Conservation (phyloP, 1,140 invertebrate species). For the Psix sp. region DNA sequence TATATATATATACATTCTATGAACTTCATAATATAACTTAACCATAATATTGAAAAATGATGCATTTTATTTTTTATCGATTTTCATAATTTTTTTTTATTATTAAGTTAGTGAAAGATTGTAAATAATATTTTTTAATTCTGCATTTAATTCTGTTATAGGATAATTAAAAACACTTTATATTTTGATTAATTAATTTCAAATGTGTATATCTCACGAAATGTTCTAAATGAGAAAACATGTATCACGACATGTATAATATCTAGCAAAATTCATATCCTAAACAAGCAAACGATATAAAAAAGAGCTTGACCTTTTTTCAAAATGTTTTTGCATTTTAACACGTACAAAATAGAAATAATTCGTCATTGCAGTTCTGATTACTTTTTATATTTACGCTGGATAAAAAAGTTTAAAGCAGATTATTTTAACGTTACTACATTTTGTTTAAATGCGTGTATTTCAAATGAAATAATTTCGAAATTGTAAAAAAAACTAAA, state of each 20-base stretch:
- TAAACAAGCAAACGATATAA: conserved; percentile 30
- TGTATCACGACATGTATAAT: conserved; percentile 31
- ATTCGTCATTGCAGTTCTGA: conserved; percentile 14
- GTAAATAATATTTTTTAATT: no score
- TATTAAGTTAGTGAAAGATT: no score
- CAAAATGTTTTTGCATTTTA: conserved; percentile 27
- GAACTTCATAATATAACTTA: no score
- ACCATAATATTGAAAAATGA: no score
- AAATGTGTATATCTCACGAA: not conserved
- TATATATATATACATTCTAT: not conserved
- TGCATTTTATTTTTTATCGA: no score
- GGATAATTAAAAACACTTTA: no score
- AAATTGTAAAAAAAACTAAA: no score
- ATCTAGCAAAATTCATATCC: conserved; percentile 39
- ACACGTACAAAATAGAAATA: conserved; percentile 13
- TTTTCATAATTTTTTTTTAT: no score
- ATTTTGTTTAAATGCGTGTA: no score
- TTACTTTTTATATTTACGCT: not conserved
- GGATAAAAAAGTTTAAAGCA: conserved; percentile 1
- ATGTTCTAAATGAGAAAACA: conserved; percentile 6
- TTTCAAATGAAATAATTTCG: no score
- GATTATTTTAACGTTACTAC: conserved; percentile 1
- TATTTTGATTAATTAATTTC: no score
- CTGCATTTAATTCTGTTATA: no score
- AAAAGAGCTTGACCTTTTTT: conserved; percentile 39